Evolutionary conservation across 2,888 invertebrate genomes (phyloP).

Genomic region (Morinoia aosen): DNA sequence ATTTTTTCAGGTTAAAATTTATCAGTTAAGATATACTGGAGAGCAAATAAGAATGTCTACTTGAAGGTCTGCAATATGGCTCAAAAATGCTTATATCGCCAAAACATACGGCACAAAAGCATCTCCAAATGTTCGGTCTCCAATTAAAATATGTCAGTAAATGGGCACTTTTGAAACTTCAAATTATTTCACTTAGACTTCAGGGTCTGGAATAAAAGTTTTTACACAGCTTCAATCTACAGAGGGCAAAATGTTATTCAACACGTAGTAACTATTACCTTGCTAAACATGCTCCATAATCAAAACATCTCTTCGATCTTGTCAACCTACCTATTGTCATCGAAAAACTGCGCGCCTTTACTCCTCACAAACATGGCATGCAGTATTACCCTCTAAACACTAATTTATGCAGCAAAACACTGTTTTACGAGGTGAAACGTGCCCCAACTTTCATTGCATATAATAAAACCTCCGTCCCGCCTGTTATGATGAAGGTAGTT

Average conservation of each 20-base stretch:
- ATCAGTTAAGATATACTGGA: no score
- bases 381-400: background rate
- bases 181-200: background rate
- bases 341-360: background rate
- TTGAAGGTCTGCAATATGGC: no score
- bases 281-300: background rate
- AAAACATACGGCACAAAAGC: no score
- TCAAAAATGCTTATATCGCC: no score
- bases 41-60: no score
- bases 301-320: conserved; percentile 9
- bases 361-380: background rate
- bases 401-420: background rate
- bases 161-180: background rate
- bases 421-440: background rate
- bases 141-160: no score
- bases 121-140: no score
- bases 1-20: no score
- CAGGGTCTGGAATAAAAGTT: background rate
- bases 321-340: background rate
- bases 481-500: background rate
- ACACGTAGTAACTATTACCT: background rate
- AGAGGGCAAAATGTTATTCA: background rate
- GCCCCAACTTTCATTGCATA: background rate
- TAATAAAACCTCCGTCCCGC: background rate
- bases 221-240: background rate